Percentiles rank a stretch among this genome's conserved stretches.
These are phyloP conservation scores for Orgyia antiqua DNA, from an alignment of 2,888 invertebrate species.

Conservation along the genomic window DNA sequence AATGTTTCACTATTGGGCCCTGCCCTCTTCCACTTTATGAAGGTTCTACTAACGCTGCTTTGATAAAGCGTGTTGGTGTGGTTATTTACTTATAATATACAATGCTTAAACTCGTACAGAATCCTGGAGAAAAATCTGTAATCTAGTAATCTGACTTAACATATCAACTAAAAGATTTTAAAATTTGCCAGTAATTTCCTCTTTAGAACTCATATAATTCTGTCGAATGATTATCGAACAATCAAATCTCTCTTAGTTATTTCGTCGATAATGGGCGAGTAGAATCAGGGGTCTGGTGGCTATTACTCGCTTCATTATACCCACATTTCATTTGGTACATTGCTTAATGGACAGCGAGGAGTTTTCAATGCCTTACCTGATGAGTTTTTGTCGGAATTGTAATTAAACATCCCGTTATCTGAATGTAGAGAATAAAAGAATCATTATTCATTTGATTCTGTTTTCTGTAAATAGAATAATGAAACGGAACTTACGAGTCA, in stretches of 20 bases:
- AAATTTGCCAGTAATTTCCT: too few species aligned
- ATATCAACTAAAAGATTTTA: too few species aligned
- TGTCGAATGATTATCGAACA: slow-evolving; percentile 1
- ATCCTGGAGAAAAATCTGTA: too few species aligned
- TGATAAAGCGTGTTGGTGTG: too few species aligned
- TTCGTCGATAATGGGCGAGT: too few species aligned
- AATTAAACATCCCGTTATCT: slow-evolving; percentile 4
- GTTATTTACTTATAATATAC: too few species aligned
- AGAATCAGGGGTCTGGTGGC: slow-evolving; percentile 14
- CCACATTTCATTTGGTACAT: slow-evolving; percentile 3
- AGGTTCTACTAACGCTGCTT: too few species aligned
- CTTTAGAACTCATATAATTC: too few species aligned
- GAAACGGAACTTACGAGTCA: not conserved
- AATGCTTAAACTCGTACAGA: too few species aligned
- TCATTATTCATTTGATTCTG: not conserved
- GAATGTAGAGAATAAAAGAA: not conserved
- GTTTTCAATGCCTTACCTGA: slow-evolving; percentile 6
- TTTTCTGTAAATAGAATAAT: not conserved
- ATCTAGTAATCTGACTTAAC: too few species aligned
- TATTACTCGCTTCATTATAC: slow-evolving; percentile 19
- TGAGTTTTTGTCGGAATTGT: slow-evolving; percentile 6
- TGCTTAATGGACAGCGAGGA: slow-evolving; percentile 11
- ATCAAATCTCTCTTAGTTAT: slow-evolving; percentile 10
- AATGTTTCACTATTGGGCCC: too few species aligned
- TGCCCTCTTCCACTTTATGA: too few species aligned